Conservation (phyloP, 1,140 invertebrate genomes). For the Cherax destructor region DNA sequence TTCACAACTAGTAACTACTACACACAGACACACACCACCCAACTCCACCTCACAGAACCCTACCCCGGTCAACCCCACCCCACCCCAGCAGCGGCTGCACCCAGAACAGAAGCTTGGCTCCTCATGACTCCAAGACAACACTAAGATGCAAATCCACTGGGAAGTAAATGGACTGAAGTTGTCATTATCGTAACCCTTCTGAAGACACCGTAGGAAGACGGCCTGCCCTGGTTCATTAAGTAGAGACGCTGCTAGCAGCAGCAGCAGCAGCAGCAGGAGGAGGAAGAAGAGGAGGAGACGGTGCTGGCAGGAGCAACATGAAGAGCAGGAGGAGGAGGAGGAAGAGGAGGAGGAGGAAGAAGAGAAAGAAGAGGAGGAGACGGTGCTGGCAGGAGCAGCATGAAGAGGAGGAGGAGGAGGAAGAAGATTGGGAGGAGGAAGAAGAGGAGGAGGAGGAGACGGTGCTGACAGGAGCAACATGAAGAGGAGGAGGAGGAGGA, state of each 20-base stretch:
- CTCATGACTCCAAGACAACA: no score
- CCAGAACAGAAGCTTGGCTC: no score
- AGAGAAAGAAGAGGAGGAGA: neutral
- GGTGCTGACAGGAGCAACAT: neutral
- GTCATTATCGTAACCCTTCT: no score
- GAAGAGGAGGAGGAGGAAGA: neutral
- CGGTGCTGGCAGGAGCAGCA: neutral
- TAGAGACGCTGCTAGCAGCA: neutral
- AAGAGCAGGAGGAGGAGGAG: neutral
- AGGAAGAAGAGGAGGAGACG: neutral
- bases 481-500: neutral
- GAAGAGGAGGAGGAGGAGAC: neutral
- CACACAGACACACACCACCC: no score
- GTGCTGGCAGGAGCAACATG: neutral
- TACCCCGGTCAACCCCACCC: neutral
- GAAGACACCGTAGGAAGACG: no score
- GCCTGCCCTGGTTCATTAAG: neutral
- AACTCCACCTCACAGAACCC: neutral
- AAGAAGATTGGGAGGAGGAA: neutral
- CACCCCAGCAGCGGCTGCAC: neutral
- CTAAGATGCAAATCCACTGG: no score
- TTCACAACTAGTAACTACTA: no score
- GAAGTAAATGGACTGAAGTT: no score
- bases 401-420: constrained; percentile 1
- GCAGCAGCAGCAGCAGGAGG: constrained; percentile 3